A percentile compares a stretch with the other conserved stretches of the same genome.
These are phyloP conservation scores for Oreochromis tanganicae DNA, from an alignment of 2,113 vertebrate species.

Conservation along the genomic window DNA sequence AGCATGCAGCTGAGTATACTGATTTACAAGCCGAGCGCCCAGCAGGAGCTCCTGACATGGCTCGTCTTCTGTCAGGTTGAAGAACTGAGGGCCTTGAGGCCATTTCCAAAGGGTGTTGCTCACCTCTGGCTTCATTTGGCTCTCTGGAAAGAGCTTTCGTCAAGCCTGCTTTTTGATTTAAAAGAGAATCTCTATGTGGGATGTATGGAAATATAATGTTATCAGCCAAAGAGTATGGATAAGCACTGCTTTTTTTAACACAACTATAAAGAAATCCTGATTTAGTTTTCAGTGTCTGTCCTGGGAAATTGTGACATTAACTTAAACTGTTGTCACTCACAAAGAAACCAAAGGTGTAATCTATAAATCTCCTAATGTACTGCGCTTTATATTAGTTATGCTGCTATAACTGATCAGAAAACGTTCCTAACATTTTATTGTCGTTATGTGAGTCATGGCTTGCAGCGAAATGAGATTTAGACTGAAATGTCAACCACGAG, in stretches of 20 bases:
- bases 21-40: constrained; percentile 22
- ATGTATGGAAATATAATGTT: neutral
- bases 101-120: neutral
- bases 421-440: neutral
- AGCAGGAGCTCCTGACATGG: constrained; percentile 34
- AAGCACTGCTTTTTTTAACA: neutral
- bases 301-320: neutral
- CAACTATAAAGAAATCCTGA: neutral
- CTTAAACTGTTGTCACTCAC: neutral
- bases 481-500: neutral
- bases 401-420: neutral
- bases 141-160: neutral
- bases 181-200: neutral
- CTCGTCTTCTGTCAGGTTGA: constrained; percentile 32
- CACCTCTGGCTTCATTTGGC: constrained; percentile 7
- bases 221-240: neutral
- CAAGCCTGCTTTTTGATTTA: neutral
- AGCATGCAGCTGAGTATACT: constrained; percentile 30
- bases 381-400: neutral
- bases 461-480: neutral
- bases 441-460: neutral
- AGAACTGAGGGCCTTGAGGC: neutral
- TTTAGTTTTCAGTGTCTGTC: neutral
- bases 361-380: neutral
- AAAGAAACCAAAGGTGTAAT: neutral